Conservation (phyloP, 2,888 invertebrate genomes). For the Podotricha telesiphe region DNA sequence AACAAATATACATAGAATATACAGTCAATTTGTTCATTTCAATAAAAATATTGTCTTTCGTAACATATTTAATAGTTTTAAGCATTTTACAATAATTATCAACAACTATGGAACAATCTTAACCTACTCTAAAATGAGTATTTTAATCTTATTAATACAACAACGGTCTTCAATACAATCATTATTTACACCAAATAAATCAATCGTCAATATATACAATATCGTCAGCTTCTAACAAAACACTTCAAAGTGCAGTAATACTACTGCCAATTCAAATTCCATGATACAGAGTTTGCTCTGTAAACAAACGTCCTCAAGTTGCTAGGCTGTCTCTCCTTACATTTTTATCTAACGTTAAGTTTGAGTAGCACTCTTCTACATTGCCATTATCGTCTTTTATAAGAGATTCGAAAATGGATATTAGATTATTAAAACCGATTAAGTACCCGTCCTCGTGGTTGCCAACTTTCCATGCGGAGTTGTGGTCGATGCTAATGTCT, state of each 20-base stretch:
- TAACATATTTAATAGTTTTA: background rate
- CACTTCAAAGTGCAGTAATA: conserved; percentile 16
- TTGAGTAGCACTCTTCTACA: conserved; percentile 66
- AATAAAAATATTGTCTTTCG: conserved; percentile 6
- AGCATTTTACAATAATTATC: conserved; percentile 11
- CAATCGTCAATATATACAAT: conserved; percentile 48
- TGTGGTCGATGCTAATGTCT: conserved; percentile 89
- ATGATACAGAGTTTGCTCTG: conserved; percentile 42
- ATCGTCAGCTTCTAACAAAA: conserved; percentile 48
- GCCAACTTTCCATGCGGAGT: conserved; percentile 94
- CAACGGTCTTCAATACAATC: conserved; percentile 61
- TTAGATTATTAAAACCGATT: conserved; percentile 94
- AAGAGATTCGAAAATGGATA: conserved; percentile 90
- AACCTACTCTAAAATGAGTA: conserved; percentile 66
- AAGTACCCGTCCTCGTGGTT: conserved; percentile 98
- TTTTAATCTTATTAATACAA: conserved; percentile 66
- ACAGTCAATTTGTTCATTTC: conserved; percentile 11
- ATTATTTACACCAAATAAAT: conserved; percentile 72
- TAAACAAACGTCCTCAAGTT: conserved; percentile 62
- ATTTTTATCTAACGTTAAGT: conserved; percentile 67
- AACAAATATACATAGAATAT: background rate
- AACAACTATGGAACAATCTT: conserved; percentile 25
- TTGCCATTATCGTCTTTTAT: conserved; percentile 75
- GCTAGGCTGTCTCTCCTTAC: conserved; percentile 71
- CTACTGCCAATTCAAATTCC: conserved; percentile 34